These are phyloP conservation scores for Bothrops jararaca DNA, from an alignment of 2,113 vertebrate genomes.

Conservation along the genomic window DNA sequence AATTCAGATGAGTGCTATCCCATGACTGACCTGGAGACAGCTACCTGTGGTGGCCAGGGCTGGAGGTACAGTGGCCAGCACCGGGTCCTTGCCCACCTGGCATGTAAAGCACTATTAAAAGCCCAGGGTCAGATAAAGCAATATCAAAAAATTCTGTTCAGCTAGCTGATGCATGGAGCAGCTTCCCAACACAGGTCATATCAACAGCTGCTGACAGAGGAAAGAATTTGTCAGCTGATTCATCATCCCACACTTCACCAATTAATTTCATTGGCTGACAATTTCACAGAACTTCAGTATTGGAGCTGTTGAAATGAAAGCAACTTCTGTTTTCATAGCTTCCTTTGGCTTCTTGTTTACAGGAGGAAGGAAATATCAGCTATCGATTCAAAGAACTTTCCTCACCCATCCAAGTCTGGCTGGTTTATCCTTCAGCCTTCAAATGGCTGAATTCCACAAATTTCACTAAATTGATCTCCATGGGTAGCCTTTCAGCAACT, in stretches of 20 bases:
- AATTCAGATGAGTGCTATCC: slow-evolving; percentile 70
- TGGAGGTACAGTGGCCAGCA: slow-evolving; percentile 27
- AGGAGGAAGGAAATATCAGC: neutral
- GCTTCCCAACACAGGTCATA: neutral
- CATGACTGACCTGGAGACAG: slow-evolving; percentile 72
- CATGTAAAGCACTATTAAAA: slow-evolving; percentile 32
- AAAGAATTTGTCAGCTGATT: neutral
- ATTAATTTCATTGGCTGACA: neutral
- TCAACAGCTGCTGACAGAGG: neutral
- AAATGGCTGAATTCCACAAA: neutral
- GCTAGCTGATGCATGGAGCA: neutral
- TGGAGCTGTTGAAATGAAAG: neutral
- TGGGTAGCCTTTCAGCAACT: neutral
- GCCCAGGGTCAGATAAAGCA: slow-evolving; percentile 17
- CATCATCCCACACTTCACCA: neutral
- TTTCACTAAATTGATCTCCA: neutral
- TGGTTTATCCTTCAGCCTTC: neutral
- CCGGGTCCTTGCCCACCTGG: slow-evolving; percentile 41
- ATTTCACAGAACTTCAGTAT: neutral
- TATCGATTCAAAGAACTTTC: neutral
- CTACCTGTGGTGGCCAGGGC: slow-evolving; percentile 44
- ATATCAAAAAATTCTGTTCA: neutral
- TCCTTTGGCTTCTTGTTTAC: neutral
- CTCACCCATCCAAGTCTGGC: neutral
- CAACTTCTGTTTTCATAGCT: neutral